phyloP scores from a whole-genome alignment of 2,113 vertebrate genomes.

The Mustela nigripes region DNA sequence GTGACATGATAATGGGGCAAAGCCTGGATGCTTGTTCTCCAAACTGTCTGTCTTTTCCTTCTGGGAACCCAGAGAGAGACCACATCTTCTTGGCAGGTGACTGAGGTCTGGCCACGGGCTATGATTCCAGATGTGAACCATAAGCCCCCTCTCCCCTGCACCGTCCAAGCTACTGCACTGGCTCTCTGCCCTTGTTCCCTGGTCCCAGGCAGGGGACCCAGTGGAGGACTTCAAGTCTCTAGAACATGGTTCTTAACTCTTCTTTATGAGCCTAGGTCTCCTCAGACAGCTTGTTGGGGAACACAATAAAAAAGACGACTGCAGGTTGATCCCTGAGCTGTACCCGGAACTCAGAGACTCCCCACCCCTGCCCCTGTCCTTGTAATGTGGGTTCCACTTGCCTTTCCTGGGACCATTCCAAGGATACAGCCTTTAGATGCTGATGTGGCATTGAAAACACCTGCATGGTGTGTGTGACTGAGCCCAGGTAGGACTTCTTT shows the following conservation, averaged over 20 bases:
- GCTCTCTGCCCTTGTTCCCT: neutral
- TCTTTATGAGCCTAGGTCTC: neutral
- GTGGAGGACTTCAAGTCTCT: neutral
- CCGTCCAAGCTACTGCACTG: neutral
- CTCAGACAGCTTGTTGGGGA: neutral
- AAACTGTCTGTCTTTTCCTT: neutral
- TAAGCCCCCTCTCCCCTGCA: no score
- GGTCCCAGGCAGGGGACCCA: neutral
- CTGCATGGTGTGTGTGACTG: neutral
- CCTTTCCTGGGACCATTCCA: neutral
- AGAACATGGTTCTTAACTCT: neutral
- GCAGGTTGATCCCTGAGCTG: neutral
- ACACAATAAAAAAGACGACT: neutral
- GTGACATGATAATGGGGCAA: neutral
- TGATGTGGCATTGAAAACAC: neutral
- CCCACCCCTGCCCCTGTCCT: neutral
- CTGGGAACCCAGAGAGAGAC: neutral
- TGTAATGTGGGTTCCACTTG: neutral
- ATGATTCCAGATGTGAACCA: neutral
- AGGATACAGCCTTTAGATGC: neutral
- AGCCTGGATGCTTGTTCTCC: neutral
- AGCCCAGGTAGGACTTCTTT: neutral
- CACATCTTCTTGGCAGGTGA: neutral
- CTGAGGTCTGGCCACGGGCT: neutral
- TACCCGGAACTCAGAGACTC: neutral